Base-by-base conservation (phyloP, 2,888 invertebrate genomes). In the Athalia rosae region DNA sequence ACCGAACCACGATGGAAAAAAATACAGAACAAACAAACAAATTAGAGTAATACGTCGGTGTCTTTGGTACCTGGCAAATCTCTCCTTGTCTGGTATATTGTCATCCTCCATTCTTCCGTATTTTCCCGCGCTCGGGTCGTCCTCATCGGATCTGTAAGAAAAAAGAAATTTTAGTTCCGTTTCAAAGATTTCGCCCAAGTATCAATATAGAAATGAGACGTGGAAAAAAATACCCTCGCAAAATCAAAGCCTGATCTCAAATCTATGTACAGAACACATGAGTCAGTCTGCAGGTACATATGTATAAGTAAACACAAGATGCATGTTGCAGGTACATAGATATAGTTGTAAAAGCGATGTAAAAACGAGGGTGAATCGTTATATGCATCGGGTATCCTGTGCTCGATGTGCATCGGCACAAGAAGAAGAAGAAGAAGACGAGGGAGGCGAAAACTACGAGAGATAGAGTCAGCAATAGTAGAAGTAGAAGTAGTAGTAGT, bases 41-140 rank as follows among this genome's bases (percentile, higher is more conserved):
- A 47, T 45, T 45, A 47, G 8, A 0, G 6, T 13, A 3, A 9
- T 64, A 13, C 8, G 6, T 64, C n/a, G 4, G n/a, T 3, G 53
- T 53, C 53, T n/a, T 4, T 15, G 28, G 8, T 92, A 95, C 97
- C 97, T 97, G 85, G 98, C 98, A 93, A 97, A 98, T 88, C 98
- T 94, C 91, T 98, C 98, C 91, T 98, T 98, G 91, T 98, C 98
- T 93, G 97, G 97, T 91, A 97, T 95, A 91, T 95, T 96, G 89
- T 97, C 96, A 92, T 97, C 97, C 91, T 97, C 97, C 95, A 97
- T 95, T 93, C 95, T 94, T 90, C 94, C 93, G 90, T 95, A 95
- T 92, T 95, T 95, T 87, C 93, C 94, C 85, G 94, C 94, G 91
- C 94, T 95, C 90, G 95, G 94, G 93, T 95, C 95, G 93, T 95